Base-by-base conservation (phyloP, 2,113 vertebrate genomes). In the Eubucco bourcierii region DNA sequence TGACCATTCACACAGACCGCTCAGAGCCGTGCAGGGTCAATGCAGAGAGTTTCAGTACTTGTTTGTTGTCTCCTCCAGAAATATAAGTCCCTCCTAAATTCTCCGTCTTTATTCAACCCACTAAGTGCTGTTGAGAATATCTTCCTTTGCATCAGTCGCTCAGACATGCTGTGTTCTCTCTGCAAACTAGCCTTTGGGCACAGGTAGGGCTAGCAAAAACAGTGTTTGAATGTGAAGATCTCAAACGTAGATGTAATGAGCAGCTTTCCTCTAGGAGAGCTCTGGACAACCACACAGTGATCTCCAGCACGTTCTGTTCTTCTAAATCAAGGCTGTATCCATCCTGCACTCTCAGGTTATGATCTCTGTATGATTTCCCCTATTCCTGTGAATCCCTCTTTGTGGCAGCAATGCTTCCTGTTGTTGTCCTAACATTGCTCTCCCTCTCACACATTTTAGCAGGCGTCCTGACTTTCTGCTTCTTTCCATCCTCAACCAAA, bases 101-200 rank as follows among this genome's bases (percentile, higher is more conserved):
- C 41, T 74, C 50, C 28, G 8, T 70, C 50, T 56, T 28, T 12
- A 18, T 3, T 19, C 59, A 44, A 41, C 44, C 56, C 21, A 12
- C 19, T 8, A 2, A 80, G 11, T 28, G 18, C 44, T 33, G 19
- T 18, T 56, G 55, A 44, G 44, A 21, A 52, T 19, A 24, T 11
- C 23, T 59, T 23, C 14, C 10, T 79, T 24, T 24, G 29, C 29
- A 67, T 70, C 53, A 34, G 3, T 17, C 67, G 79, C 29, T 84
- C 37, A 18, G 28, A 3, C 13, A 2, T 19, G 1, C 1, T 6
- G 4, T 44, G 15, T 29, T n/a, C 31, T 64, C 53, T 21, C 0
- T 8, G 13, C 18, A 56, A n/a, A 15, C 20, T 18, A 25, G 23
- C 8, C 27, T 3, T 10, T 19, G 37, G 67, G 37, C 33, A 41